Evolutionary conservation across 2,888 invertebrate species (phyloP).

Genomic region (Meghimatium bilineatum): DNA sequence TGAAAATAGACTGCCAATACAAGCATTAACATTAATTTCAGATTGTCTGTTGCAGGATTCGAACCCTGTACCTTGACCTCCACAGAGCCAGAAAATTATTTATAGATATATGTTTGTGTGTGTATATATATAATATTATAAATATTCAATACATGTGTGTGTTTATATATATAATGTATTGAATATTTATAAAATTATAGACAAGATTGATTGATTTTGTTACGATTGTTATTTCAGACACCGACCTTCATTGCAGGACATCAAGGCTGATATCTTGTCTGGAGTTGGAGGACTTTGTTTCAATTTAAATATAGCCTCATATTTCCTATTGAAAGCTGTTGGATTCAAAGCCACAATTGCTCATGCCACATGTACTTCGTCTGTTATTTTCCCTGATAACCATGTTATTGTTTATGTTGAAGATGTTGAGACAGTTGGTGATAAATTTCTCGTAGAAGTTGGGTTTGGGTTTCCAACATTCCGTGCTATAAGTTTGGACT

Average conservation of each 20-base stretch:
- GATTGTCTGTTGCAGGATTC: no score
- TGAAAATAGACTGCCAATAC: no score
- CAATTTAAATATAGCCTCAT: slow-evolving; percentile 53
- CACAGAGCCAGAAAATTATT: no score
- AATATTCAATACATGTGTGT: no score
- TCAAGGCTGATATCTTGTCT: slow-evolving; percentile 49
- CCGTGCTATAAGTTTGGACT: slow-evolving; percentile 51
- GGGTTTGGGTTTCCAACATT: slow-evolving; percentile 56
- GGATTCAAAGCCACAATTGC: slow-evolving; percentile 47
- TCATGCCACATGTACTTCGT: slow-evolving; percentile 47
- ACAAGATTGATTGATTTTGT: neutral
- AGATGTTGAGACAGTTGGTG: slow-evolving; percentile 51
- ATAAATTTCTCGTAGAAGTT: slow-evolving; percentile 52
- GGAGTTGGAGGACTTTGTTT: slow-evolving; percentile 57
- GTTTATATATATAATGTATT: no score
- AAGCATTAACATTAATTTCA: no score
- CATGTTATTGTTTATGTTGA: slow-evolving; percentile 52
- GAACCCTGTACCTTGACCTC: no score
- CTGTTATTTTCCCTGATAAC: slow-evolving; percentile 49
- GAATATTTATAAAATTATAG: no score
- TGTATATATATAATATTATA: no score
- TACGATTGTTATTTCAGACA: slow-evolving; percentile 27
- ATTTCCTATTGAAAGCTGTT: slow-evolving; percentile 50
- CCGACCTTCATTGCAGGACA: slow-evolving; percentile 51
- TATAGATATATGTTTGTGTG: no score